Percentiles rank a stretch among this genome's conserved stretches.
These are phyloP conservation scores for Esperia sulphurella DNA, from an alignment of 2,888 invertebrate species.

Conservation along the genomic window DNA sequence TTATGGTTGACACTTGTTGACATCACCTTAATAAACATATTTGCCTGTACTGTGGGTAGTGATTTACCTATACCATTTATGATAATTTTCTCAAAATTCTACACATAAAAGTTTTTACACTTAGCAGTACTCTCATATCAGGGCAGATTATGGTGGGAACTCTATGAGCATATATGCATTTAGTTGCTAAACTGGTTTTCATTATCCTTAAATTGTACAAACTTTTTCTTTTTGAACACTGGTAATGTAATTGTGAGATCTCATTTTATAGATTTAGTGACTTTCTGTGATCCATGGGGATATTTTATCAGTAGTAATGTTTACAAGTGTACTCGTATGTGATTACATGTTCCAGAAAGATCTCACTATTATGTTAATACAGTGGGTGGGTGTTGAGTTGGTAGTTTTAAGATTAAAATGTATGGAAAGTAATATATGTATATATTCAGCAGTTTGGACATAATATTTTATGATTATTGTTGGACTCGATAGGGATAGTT, in stretches of 20 bases:
- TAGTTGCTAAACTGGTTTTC: conserved; percentile 8
- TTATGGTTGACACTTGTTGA: no score
- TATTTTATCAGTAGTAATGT: conserved; percentile 41
- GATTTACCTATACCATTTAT: no score
- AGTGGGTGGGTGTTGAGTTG: conserved; percentile 38
- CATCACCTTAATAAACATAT: no score
- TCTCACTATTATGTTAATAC: conserved; percentile 66
- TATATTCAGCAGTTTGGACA: conserved; percentile 32
- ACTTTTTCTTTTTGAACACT: conserved; percentile 26
- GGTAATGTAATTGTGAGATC: conserved; percentile 64
- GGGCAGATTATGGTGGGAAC: no score
- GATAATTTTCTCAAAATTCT: no score
- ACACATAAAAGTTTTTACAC: no score
- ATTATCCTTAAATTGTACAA: conserved; percentile 27
- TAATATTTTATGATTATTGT: conserved; percentile 35
- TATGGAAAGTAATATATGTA: conserved; percentile 25
- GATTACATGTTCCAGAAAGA: conserved; percentile 34
- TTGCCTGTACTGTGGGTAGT: no score
- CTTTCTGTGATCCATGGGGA: conserved; percentile 55
- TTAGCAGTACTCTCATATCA: no score
- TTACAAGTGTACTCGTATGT: conserved; percentile 24
- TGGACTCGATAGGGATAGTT: conserved; percentile 28
- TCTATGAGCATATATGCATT: no score
- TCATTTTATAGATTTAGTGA: conserved; percentile 39
- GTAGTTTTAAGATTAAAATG: conserved; percentile 23